Evolutionary conservation across 1,140 invertebrate species (phyloP).

Genomic region (Brachionus sp.): DNA sequence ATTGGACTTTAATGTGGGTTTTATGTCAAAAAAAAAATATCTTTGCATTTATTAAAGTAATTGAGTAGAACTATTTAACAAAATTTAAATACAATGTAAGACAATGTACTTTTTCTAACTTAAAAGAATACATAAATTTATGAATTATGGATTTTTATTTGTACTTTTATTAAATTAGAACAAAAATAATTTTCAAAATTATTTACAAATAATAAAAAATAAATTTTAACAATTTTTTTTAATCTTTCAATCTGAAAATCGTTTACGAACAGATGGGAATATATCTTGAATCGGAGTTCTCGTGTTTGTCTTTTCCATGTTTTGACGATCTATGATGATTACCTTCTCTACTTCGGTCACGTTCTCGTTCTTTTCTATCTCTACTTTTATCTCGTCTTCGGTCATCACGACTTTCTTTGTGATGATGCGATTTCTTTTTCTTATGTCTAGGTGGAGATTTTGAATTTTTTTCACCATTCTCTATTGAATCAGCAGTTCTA

Average conservation of each 20-base stretch:
- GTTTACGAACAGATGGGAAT: constrained; percentile 16
- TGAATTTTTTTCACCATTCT: background rate
- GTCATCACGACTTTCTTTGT: background rate
- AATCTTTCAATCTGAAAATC: background rate
- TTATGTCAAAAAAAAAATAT: too few relatives aligned
- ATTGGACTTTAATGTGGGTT: too few relatives aligned
- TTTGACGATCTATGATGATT: constrained; percentile 30
- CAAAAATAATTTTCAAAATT: constrained; percentile 1
- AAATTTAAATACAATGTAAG: too few relatives aligned
- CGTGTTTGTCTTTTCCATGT: constrained; percentile 24
- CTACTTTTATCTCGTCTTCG: background rate
- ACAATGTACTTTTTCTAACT: too few relatives aligned
- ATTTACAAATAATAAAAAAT: constrained; percentile 13
- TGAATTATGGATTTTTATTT: background rate
- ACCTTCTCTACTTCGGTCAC: background rate
- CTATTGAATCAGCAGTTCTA: background rate
- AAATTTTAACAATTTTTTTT: background rate
- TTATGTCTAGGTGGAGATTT: constrained; percentile 8
- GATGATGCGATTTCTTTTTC: constrained; percentile 31
- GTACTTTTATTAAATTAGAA: background rate
- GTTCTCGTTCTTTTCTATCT: background rate
- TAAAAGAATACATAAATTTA: too few relatives aligned
- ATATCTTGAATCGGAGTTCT: constrained; percentile 21
- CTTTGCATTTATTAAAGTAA: too few relatives aligned
- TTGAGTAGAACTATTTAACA: too few relatives aligned